Evolutionary conservation across 2,113 vertebrate genomes (phyloP).

Genomic region (Machaerirhynchus nigripectus): DNA sequence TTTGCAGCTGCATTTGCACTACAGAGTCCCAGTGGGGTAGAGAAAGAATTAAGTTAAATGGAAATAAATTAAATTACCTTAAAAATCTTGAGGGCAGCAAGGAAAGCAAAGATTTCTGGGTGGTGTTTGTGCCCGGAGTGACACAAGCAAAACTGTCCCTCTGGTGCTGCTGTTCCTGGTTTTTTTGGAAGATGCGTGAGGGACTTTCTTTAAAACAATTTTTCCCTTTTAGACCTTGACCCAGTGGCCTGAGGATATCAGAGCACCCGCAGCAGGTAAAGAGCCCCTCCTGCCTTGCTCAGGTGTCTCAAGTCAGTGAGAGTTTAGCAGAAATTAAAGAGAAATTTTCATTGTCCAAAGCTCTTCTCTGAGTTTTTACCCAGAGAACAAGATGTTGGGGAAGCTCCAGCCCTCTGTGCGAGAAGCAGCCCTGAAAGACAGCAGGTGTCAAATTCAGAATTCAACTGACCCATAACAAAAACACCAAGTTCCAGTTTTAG

Average conservation of each 20-base stretch:
- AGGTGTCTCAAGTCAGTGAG: rapidly evolving
- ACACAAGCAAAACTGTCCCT: not conserved
- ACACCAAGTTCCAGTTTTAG: slow-evolving; percentile 23
- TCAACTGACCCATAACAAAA: not conserved
- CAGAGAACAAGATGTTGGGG: not conserved
- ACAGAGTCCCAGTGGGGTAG: not conserved
- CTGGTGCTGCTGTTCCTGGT: not conserved
- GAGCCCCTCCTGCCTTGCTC: not conserved
- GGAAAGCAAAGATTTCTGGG: not conserved
- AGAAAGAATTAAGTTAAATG: not conserved
- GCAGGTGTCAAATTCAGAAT: not conserved
- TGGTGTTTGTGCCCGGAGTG: rapidly evolving
- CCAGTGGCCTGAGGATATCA: not conserved
- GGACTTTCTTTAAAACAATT: not conserved
- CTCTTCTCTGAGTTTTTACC: not conserved
- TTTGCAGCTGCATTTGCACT: slow-evolving; percentile 1
- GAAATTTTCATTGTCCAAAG: not conserved
- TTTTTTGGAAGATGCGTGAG: rapidly evolving
- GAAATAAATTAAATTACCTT: not conserved
- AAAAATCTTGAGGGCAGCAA: not conserved
- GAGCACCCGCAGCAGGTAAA: not conserved
- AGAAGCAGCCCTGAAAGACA: not conserved
- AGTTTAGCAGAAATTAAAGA: not conserved
- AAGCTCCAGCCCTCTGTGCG: not conserved
- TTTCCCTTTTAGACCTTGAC: not conserved